Evolutionary conservation across 2,797 vertebrate genomes (phyloP).

Genomic region (Anguilla megastoma): DNA sequence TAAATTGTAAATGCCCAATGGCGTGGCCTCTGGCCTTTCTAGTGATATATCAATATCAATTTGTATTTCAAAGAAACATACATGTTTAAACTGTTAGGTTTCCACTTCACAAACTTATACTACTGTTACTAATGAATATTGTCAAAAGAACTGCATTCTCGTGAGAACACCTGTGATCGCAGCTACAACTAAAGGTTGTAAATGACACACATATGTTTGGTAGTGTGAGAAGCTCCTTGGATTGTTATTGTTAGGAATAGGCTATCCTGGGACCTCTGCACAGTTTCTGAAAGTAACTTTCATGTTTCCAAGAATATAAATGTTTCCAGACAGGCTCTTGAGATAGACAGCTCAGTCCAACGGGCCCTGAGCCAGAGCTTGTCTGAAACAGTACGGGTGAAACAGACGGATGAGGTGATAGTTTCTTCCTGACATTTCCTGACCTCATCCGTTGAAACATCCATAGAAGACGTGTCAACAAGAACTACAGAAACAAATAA

Average conservation of each 20-base stretch:
- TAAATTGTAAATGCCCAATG: too few species aligned
- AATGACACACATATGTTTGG: not conserved
- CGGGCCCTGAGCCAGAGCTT: not conserved
- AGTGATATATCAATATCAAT: not conserved
- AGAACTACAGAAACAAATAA: not conserved
- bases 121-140: not conserved
- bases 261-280: not conserved
- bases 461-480: not conserved
- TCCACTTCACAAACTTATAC: not conserved
- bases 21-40: too few species aligned
- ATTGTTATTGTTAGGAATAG: not conserved
- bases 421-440: not conserved
- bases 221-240: not conserved
- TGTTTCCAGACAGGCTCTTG: slow-evolving; percentile 11
- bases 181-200: not conserved
- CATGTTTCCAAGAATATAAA: slow-evolving; percentile 3
- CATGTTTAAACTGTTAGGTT: not conserved
- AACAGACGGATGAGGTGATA: not conserved
- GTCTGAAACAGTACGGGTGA: not conserved
- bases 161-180: not conserved
- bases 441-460: not conserved
- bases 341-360: slow-evolving; percentile 4
- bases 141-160: not conserved
- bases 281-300: not conserved
- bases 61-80: not conserved